Base-by-base conservation (phyloP, 2,888 invertebrate species). In the Tipula unca region DNA sequence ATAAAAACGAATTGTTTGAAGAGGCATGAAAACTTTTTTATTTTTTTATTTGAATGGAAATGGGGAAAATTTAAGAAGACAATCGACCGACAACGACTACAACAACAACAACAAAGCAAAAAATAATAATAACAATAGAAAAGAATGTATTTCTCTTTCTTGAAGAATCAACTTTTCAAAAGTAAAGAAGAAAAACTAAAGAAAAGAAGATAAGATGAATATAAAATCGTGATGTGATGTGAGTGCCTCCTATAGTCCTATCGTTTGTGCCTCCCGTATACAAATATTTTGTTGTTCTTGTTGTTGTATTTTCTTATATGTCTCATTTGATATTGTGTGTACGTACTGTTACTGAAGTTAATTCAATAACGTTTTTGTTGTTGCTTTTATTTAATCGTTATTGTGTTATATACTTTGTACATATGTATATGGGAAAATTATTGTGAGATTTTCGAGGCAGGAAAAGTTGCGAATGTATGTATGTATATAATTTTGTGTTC, bases 1-100 rank as follows among this genome's bases (percentile, higher is more conserved):
- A 69, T 69, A 69, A 69, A 69, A 69, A 69, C 69, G 69, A 69
- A 69, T 69, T 25, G 69, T 69, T 69, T 69, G 69, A 69, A 69
- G 69, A 25, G 69, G 69, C 69, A 69, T 69, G 69, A 69, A 69
- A 69, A 69, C 69, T 69, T 69, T 25, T 69, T 32, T 54, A 10
- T 69, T 69, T 25, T 25, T 69, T 25, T 69, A 69, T 25, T 69
- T 25, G 25, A 69, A 69, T 69, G 69, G 69, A 69, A 69, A 69
- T 69, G 69, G 25, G 69, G 13, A 69, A n/a, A 69, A 69, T 69
- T 69, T 69, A 17, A 69, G 69, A 69, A 69, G 69, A 69, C 69
- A 69, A 69, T 69, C 69, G 69, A 69, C 69, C 69, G 69, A 69
- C 25, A 69, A 69, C 69, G 69, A 25, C 69, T 10, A 25, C 13